Conservation (phyloP, 2,888 invertebrate species). For the Drosophila antonietae region DNA sequence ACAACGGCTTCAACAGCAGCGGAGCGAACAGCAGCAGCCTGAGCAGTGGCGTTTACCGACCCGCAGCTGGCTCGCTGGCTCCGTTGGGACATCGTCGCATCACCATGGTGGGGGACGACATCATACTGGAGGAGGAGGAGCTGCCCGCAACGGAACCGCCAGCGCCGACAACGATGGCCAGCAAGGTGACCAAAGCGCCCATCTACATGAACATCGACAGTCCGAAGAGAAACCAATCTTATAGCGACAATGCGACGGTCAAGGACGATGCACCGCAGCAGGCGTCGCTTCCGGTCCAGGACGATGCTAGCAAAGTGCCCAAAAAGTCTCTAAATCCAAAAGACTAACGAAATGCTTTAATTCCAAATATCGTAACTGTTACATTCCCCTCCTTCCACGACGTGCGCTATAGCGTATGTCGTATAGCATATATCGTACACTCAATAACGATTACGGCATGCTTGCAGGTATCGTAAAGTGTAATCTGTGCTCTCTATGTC, state of each 20-base stretch:
- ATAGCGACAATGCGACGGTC: constrained; percentile 80
- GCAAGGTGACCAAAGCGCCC: constrained; percentile 50
- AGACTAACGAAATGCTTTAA: constrained; percentile 83
- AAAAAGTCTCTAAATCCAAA: constrained; percentile 78
- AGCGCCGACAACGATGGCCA: constrained; percentile 22
- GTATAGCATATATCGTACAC: constrained; percentile 17
- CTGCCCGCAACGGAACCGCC: constrained; percentile 43
- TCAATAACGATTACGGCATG: constrained; percentile 22
- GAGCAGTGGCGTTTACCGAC: constrained; percentile 56
- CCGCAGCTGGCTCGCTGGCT: constrained; percentile 55
- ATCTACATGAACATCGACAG: constrained; percentile 78
- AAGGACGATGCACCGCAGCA: constrained; percentile 48
- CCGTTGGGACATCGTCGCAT: constrained; percentile 71
- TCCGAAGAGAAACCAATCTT: constrained; percentile 79
- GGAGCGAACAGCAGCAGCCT: constrained; percentile 39
- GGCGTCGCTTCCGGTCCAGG: background rate
- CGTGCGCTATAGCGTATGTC: constrained; percentile 5
- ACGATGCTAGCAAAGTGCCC: constrained; percentile 59
- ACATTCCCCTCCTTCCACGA: constrained; percentile 25
- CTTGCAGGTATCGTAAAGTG: background rate
- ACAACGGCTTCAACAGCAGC: constrained; percentile 63
- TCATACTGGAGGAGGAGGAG: constrained; percentile 84
- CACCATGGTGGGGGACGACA: constrained; percentile 82
- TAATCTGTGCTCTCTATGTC: constrained; percentile 1
- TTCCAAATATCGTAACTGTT: constrained; percentile 53